A percentile compares a stretch with the other conserved stretches of the same genome.
Evolutionary conservation across 2,113 vertebrate species (phyloP).

Genomic region (Etia nguti): DNA sequence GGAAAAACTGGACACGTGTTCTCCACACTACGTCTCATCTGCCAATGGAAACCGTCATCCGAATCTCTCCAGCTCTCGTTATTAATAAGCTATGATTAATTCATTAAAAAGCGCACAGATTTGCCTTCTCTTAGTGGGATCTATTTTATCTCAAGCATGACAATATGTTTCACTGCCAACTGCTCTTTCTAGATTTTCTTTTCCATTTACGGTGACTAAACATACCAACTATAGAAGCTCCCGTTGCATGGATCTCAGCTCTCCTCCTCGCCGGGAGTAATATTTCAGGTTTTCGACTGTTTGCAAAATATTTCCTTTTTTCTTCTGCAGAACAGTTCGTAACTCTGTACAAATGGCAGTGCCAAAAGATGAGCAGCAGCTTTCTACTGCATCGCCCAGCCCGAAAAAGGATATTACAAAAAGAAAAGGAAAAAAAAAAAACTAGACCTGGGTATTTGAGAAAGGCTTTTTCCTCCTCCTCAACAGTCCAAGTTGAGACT

Average conservation of each 20-base stretch:
- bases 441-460: neutral
- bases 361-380: neutral
- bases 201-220: conserved; percentile 34
- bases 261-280: conserved; percentile 45
- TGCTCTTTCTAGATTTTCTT: neutral
- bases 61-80: conserved; percentile 59
- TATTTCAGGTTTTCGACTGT: conserved; percentile 48
- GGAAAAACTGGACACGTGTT: conserved; percentile 65
- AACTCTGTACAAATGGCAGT: neutral
- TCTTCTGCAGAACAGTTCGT: neutral
- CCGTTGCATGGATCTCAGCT: conserved; percentile 32
- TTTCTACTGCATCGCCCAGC: conserved; percentile 19
- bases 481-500: conserved; percentile 46
- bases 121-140: neutral
- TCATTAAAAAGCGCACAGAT: conserved; percentile 21
- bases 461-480: conserved; percentile 17
- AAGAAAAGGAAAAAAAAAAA: neutral
- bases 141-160: neutral
- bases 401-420: conserved; percentile 12
- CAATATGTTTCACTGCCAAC: neutral
- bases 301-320: conserved; percentile 12
- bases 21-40: conserved; percentile 67
- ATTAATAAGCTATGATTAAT: conserved; percentile 52
- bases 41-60: conserved; percentile 60
- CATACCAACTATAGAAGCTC: conserved; percentile 57